Base-by-base conservation (phyloP, 2,888 invertebrate genomes). In the Rhimphoctona megacephalus region DNA sequence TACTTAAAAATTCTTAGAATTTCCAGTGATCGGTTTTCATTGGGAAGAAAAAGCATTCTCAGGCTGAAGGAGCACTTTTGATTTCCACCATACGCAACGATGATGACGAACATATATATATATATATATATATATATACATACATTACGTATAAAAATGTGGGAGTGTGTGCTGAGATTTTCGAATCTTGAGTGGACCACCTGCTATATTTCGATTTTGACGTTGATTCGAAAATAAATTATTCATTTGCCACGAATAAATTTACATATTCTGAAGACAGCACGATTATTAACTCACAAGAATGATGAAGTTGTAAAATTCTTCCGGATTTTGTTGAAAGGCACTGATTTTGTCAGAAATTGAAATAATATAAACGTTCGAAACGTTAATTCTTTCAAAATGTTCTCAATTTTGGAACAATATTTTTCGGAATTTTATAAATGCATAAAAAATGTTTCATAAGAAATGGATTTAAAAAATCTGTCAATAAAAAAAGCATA, bases 11-110 rank as follows among this genome's bases (percentile, higher is more conserved):
- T 74, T 80, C 69, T 17, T 22, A 69, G 78, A 77, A 81, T 72
- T 77, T 57, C 52, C 43, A 22, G 39, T 33, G 67, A 85, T 79
- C 78, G 30, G 30, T 64, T 64, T 67, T 49, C 72, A 61, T 85
- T 49, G 57, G 57, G 52, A 36, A 43, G 30, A 72, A 70, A 74
- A 84, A 33, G 30, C 54, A 14, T 30, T 57, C 67, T 83, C 66
- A 54, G 33, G 36, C 25, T 66, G 46, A 19, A 9, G 17, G 39
- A 46, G 49, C 49, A 17, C 25, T 79, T 78, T 70, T 39, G 25
- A 67, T 64, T 64, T 76, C 30, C 46, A 76, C n/a, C 43, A 30
- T 76, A 30, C 64, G 17, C 49, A 70, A 70, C 49, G 70, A 70
- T 8, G 76, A 46, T 19, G 30, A 64, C 30, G 73, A 33, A 73